Evolutionary conservation across 1,140 invertebrate genomes (phyloP).

Genomic region (Leptopilina boulardi): DNA sequence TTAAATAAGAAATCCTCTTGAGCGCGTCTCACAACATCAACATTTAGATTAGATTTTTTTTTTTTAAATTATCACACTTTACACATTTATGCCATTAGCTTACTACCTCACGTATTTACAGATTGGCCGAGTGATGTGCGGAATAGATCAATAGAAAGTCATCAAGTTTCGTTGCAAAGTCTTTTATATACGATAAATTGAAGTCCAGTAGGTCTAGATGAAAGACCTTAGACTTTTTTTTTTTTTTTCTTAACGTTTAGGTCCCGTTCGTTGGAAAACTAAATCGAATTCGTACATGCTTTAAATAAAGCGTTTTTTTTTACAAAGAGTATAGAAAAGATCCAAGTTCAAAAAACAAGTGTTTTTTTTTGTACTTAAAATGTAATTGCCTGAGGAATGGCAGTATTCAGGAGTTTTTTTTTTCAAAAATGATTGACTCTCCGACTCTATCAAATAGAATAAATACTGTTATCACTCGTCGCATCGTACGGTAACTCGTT

Average conservation of each 20-base stretch:
- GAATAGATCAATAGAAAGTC: conserved; percentile 61
- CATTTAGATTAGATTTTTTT: conserved; percentile 53
- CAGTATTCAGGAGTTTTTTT: conserved; percentile 49
- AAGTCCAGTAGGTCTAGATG: neutral
- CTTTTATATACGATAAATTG: conserved; percentile 35
- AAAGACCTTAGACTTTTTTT: neutral
- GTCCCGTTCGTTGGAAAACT: conserved; percentile 35
- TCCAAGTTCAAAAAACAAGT: conserved; percentile 43
- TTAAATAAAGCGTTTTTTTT: too few species aligned
- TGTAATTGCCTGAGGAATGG: conserved; percentile 66
- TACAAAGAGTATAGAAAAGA: neutral
- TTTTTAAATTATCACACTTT: conserved; percentile 69
- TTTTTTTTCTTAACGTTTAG: conserved; percentile 3
- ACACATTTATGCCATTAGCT: conserved; percentile 67
- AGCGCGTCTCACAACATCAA: conserved; percentile 57
- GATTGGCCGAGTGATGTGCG: conserved; percentile 65
- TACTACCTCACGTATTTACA: conserved; percentile 69
- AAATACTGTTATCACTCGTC: conserved; percentile 46
- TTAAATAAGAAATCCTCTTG: conserved; percentile 60
- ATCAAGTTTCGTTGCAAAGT: conserved; percentile 65
- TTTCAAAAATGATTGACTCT: conserved; percentile 1
- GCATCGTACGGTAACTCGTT: conserved; percentile 61
- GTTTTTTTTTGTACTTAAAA: conserved; percentile 70
- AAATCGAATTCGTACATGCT: neutral
- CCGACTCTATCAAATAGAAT: conserved; percentile 15